Conservation (phyloP, 1,140 invertebrate species). For the Cyphomyrmex costatus region DNA sequence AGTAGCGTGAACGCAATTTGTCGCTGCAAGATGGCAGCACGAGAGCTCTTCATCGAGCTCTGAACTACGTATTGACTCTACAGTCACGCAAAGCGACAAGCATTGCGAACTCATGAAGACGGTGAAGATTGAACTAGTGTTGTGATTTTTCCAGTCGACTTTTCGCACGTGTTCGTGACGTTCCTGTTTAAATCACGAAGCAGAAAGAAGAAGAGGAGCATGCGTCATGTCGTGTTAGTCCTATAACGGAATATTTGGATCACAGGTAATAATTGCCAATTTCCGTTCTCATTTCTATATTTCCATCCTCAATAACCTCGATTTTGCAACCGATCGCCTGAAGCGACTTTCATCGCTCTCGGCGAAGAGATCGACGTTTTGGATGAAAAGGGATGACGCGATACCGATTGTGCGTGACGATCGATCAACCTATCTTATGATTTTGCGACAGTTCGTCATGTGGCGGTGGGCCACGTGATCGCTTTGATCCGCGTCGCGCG, state of each 20-base stretch:
- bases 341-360: not conserved
- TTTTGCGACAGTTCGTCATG: not conserved
- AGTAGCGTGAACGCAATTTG: not conserved
- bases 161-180: not conserved
- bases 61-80: not conserved
- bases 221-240: not conserved
- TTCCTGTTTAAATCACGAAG: not conserved
- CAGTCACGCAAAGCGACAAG: not conserved
- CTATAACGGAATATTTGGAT: not conserved
- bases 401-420: not conserved
- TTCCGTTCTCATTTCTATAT: too few species aligned
- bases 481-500: not conserved
- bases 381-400: not conserved
- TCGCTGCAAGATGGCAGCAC: not conserved
- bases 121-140: not conserved
- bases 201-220: not conserved
- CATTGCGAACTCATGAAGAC: not conserved
- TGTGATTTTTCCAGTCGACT: not conserved
- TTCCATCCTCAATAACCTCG: not conserved
- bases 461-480: constrained; percentile 30
- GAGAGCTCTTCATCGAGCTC: not conserved
- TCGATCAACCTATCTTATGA: not conserved
- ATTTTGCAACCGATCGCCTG: not conserved
- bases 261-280: not conserved
- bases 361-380: not conserved